These are phyloP conservation scores for Eutolmus rufibarbis DNA, from an alignment of 2,888 invertebrate genomes.

Conservation along the genomic window DNA sequence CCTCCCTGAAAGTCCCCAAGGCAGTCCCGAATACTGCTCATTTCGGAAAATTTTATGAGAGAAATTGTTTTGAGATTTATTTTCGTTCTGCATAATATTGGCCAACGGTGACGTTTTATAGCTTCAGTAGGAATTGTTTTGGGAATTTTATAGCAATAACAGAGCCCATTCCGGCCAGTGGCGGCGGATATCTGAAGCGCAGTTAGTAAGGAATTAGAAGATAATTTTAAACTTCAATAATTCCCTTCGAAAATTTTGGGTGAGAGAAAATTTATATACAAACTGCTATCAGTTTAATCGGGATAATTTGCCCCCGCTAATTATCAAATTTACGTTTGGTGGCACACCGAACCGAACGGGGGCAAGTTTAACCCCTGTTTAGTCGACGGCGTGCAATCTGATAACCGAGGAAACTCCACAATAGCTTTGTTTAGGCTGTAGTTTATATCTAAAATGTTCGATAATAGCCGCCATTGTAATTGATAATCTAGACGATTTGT, in stretches of 20 bases:
- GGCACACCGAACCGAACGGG: background rate
- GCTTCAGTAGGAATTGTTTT: conserved; percentile 20
- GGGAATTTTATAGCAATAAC: conserved; percentile 13
- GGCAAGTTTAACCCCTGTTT: background rate
- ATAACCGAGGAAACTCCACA: background rate
- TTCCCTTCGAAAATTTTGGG: background rate
- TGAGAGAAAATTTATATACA: background rate
- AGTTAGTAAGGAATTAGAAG: conserved; percentile 21
- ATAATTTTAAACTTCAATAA: conserved; percentile 25
- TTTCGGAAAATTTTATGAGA: conserved; percentile 30
- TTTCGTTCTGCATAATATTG: conserved; percentile 23
- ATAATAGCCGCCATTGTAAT: background rate
- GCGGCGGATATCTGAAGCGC: background rate
- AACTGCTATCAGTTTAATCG: background rate
- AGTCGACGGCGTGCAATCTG: background rate
- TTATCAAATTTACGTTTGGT: conserved; percentile 18
- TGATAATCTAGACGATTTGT: background rate
- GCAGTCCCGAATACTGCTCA: background rate
- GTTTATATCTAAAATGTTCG: background rate
- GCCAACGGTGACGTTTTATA: conserved; percentile 34
- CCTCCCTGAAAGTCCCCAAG: background rate
- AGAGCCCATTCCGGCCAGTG: background rate
- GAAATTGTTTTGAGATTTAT: conserved; percentile 34
- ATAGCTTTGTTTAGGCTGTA: background rate
- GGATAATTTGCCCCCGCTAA: background rate